phyloP scores from a whole-genome alignment of 2,113 vertebrate species.

The Calyptommatus sinebrachiatus region DNA sequence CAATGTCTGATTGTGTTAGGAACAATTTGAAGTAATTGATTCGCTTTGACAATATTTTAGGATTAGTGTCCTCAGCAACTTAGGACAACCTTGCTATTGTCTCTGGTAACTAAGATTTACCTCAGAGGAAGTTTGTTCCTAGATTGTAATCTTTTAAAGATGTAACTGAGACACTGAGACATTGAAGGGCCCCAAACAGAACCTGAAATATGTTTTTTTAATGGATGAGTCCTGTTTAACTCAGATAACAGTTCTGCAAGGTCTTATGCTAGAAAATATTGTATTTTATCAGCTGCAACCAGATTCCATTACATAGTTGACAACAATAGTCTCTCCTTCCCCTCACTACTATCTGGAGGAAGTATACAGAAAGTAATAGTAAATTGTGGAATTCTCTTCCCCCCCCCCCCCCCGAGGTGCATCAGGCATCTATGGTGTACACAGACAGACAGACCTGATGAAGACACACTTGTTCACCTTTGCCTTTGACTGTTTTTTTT shows the following conservation, averaged over 20 bases:
- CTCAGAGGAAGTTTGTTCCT: conserved; percentile 75
- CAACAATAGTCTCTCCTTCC: conserved; percentile 50
- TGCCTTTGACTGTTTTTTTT: too few species aligned
- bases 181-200: conserved; percentile 49
- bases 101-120: conserved; percentile 66
- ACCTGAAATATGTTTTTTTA: conserved; percentile 51
- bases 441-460: too few species aligned
- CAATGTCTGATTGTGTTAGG: conserved; percentile 79
- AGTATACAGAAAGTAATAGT: conserved; percentile 13
- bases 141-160: conserved; percentile 74
- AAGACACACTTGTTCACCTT: too few species aligned
- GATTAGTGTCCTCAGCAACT: conserved; percentile 63
- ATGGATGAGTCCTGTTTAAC: conserved; percentile 59
- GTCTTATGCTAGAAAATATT: conserved; percentile 27
- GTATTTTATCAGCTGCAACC: conserved; percentile 39
- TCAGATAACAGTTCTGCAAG: conserved; percentile 60
- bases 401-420: too few species aligned
- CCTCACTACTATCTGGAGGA: conserved; percentile 9
- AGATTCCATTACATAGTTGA: conserved; percentile 60
- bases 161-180: conserved; percentile 53
- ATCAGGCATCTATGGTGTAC: too few species aligned
- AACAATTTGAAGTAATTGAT: conserved; percentile 72
- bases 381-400: too few species aligned
- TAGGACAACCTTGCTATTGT: conserved; percentile 84
- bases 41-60: conserved; percentile 63